Evolutionary conservation across 2,888 invertebrate genomes (phyloP).

Genomic region (Chouioia cunea): DNA sequence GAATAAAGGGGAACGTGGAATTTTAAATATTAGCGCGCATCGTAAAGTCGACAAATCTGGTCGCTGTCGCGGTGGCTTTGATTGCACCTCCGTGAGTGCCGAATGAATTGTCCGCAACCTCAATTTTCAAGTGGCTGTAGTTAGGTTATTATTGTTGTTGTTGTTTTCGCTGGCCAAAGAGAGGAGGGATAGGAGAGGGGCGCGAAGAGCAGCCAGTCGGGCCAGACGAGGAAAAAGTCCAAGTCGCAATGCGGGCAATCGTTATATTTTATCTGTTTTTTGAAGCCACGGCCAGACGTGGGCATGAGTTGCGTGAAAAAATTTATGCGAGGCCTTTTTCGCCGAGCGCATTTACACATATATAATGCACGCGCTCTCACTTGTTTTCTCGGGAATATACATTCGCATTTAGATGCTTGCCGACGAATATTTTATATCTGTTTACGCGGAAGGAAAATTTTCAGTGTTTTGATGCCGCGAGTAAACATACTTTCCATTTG

Average conservation of each 20-base stretch:
- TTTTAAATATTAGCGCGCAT: not conserved
- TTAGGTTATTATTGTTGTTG: constrained; percentile 30
- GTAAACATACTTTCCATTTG: too few relatives aligned
- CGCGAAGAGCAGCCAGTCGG: not conserved
- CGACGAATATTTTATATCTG: too few relatives aligned
- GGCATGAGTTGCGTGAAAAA: constrained; percentile 10
- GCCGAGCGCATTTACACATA: not conserved
- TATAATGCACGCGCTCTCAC: not conserved
- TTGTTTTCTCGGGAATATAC: not conserved
- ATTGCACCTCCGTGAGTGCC: constrained; percentile 28
- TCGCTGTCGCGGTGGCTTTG: not conserved
- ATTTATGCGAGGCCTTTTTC: constrained; percentile 6
- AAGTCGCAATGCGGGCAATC: constrained; percentile 10
- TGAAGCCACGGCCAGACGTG: constrained; percentile 8
- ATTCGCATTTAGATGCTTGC: too few relatives aligned
- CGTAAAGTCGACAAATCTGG: constrained; percentile 27
- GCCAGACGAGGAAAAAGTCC: not conserved
- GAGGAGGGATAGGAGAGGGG: not conserved
- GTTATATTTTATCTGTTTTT: constrained; percentile 2
- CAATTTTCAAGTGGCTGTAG: constrained; percentile 37
- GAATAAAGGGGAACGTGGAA: not conserved
- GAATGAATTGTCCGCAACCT: constrained; percentile 41
- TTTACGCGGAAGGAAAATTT: too few relatives aligned
- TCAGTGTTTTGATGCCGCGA: too few relatives aligned
- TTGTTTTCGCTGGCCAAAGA: constrained; percentile 2